phyloP scores from a whole-genome alignment of 2,888 invertebrate genomes.

The Rhingia campestris region DNA sequence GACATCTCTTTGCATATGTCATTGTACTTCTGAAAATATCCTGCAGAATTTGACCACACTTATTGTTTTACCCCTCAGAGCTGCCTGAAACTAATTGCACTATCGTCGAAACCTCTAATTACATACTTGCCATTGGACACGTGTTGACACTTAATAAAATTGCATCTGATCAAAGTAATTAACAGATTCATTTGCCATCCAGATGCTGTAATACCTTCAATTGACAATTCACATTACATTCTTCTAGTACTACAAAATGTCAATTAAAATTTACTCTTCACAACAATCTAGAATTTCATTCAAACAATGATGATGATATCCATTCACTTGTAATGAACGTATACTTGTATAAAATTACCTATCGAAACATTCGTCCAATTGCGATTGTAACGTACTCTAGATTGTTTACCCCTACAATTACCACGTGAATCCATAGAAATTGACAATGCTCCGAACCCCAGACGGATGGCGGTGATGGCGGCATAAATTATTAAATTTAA shows the following conservation, averaged over 20 bases:
- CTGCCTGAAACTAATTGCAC: no score
- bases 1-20: no score
- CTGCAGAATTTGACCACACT: no score
- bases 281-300: not conserved
- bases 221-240: not conserved
- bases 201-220: not conserved
- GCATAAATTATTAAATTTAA: conserved; percentile 9
- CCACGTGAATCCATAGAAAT: conserved; percentile 56
- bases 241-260: not conserved
- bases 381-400: conserved; percentile 12
- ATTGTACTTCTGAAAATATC: no score
- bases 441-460: conserved; percentile 10
- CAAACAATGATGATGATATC: conserved; percentile 3
- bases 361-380: not conserved
- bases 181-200: not conserved
- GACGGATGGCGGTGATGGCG: not conserved
- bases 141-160: not conserved
- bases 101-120: not conserved
- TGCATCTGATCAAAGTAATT: not conserved
- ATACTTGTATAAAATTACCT: conserved; percentile 10
- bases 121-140: not conserved
- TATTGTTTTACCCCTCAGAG: no score
- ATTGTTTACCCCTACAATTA: conserved; percentile 60
- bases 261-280: not conserved
- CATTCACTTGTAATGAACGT: conserved; percentile 3